A percentile compares a stretch with the other conserved stretches of the same genome.
Evolutionary conservation across 2,113 vertebrate species (phyloP).

Genomic region (Lampris megalopsis): DNA sequence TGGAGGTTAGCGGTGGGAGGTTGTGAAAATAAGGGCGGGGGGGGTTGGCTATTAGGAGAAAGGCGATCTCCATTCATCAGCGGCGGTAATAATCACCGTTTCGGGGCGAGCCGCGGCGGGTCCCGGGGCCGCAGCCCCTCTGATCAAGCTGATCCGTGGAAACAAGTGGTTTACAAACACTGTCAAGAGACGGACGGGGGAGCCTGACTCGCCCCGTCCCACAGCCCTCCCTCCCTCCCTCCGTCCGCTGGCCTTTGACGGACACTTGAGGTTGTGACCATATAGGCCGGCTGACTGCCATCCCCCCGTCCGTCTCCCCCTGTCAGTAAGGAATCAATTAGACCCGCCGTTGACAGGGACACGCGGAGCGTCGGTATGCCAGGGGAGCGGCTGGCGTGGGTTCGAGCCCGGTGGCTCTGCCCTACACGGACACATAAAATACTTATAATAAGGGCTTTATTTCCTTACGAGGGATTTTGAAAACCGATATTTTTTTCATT

Average conservation of each 20-base stretch:
- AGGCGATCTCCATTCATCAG: slow-evolving; percentile 92
- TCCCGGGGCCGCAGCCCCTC: slow-evolving; percentile 67
- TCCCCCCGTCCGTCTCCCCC: not conserved
- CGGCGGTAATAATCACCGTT: slow-evolving; percentile 80
- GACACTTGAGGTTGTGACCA: not conserved
- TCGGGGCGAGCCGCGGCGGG: slow-evolving; percentile 69
- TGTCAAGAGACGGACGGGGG: slow-evolving; percentile 83
- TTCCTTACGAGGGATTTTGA: too few relatives aligned
- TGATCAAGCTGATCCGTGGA: slow-evolving; percentile 88
- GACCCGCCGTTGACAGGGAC: not conserved
- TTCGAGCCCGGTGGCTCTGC: too few relatives aligned
- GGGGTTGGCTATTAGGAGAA: slow-evolving; percentile 89
- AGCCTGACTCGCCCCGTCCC: slow-evolving; percentile 75
- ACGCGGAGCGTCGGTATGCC: not conserved
- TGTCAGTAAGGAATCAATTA: slow-evolving; percentile 1
- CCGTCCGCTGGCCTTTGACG: not conserved
- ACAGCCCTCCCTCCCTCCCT: slow-evolving; percentile 48
- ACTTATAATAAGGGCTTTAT: too few relatives aligned
- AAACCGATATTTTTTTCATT: not conserved
- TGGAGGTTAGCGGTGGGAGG: slow-evolving; percentile 89
- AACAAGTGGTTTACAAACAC: slow-evolving; percentile 91
- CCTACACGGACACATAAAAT: too few relatives aligned
- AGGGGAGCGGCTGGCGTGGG: too few relatives aligned
- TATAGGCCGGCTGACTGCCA: not conserved
- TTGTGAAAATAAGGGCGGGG: slow-evolving; percentile 85